A percentile compares a stretch with the other conserved stretches of the same genome.
Conservation (phyloP, 2,888 invertebrate species). For the Timema podura region DNA sequence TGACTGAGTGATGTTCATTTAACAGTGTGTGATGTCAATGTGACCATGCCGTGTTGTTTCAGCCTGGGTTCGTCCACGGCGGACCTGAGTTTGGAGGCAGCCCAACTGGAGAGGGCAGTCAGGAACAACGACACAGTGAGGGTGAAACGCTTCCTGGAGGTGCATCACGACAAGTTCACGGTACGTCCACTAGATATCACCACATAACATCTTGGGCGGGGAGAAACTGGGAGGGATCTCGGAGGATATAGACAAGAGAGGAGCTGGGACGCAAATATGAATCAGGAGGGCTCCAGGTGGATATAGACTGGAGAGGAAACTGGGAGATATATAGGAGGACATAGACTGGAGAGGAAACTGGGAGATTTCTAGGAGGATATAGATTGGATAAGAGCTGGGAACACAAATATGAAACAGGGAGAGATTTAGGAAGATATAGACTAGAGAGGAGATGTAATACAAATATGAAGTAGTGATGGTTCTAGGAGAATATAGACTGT, state of each 20-base stretch:
- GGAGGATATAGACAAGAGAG: not conserved
- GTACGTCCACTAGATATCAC: conserved; percentile 35
- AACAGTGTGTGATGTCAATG: too few species aligned
- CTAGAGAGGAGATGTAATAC: too few species aligned
- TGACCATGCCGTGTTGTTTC: conserved; percentile 24
- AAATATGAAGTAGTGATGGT: too few species aligned
- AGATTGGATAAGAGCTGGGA: too few species aligned
- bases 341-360: too few species aligned
- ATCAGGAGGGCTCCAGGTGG: not conserved
- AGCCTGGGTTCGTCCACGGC: conserved; percentile 38
- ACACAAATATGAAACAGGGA: too few species aligned
- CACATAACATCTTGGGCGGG: not conserved
- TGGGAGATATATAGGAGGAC: too few species aligned
- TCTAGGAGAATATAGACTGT: too few species aligned
- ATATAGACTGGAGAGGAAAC: too few species aligned
- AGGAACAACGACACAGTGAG: conserved; percentile 49
- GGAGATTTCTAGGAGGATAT: too few species aligned
- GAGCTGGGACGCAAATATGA: not conserved
- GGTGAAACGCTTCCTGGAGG: conserved; percentile 49
- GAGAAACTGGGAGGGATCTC: not conserved
- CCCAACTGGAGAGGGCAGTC: conserved; percentile 50
- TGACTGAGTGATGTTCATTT: too few species aligned
- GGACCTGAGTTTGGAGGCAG: conserved; percentile 41
- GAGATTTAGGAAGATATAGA: too few species aligned
- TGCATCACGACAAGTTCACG: conserved; percentile 51